Evolutionary conservation across 2,113 vertebrate genomes (phyloP), one percentile per base, ranked within the genome.

Genomic region (Entelurus aequoreus): DNA sequence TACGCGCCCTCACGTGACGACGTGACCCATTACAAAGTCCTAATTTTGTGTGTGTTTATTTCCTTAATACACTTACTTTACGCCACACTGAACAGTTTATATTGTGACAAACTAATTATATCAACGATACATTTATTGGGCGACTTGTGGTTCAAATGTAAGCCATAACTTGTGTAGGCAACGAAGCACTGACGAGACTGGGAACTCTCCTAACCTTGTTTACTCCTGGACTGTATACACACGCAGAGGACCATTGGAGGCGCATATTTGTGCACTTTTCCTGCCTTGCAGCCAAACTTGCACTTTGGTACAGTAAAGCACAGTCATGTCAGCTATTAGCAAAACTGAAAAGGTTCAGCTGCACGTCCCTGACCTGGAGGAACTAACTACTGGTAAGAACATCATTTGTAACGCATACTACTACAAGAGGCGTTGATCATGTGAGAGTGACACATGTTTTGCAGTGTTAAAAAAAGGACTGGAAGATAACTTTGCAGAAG

Each of bases 381-480:
- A 99, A 14, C 88, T 97, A 66, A 87, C 88, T 53, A 75, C 66
- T 44, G 92, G 97, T 99, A 76, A 84, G 75, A 5, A 7, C 8
- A 28, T 1, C 1, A 28, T 28, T 28, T 28, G 28, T 28, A 28
- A 28, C 28, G 36, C 12, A 46, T 2, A 5, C 9, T 28, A 28
- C 28, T 28, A 2, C 42, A 6, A 28, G n/a, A 15, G 15, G 19
- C 49, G 9, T 35, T n/a, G 13, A 28, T 51, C 8, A 38, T 37
- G 53, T 48, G 4, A n/a, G 21, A 3, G 58, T 37, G 19, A 58
- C 13, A 8, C 19, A 1, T 71, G 62, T 28, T 16, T 58, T 69
- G 54, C 36, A 99, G 96, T 97, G 28, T 78, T 98, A 55, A 91
- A 95, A 75, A 83, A 88, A 76, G 96, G 96, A 2, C 85, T 99